These are phyloP conservation scores for Colinus virginianus DNA, from an alignment of 2,113 vertebrate species.

Conservation along the genomic window DNA sequence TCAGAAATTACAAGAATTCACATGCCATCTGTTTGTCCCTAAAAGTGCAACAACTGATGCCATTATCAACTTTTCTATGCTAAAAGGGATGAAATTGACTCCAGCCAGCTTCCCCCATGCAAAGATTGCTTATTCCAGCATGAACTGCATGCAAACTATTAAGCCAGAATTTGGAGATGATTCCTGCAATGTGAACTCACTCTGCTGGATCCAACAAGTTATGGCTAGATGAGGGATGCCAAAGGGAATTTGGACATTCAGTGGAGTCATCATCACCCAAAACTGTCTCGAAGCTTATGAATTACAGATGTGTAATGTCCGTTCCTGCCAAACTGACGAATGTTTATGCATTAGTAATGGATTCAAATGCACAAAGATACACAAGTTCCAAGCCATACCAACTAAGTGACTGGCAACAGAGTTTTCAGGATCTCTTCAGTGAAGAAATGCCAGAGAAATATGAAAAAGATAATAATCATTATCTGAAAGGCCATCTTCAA, in stretches of 20 bases:
- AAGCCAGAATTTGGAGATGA: slow-evolving; percentile 59
- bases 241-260: slow-evolving; percentile 64
- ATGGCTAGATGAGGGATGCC: slow-evolving; percentile 55
- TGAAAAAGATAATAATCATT: background rate
- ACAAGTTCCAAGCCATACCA: background rate
- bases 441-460: background rate
- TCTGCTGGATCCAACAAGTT: slow-evolving; percentile 62
- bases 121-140: slow-evolving; percentile 66
- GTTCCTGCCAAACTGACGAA: slow-evolving; percentile 44
- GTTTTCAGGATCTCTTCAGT: background rate
- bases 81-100: slow-evolving; percentile 66
- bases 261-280: slow-evolving; percentile 57
- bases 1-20: slow-evolving; percentile 67
- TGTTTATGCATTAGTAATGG: slow-evolving; percentile 30
- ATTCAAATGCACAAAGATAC: slow-evolving; percentile 36
- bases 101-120: slow-evolving; percentile 66
- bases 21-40: slow-evolving; percentile 72
- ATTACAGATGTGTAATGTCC: slow-evolving; percentile 56
- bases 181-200: slow-evolving; percentile 49
- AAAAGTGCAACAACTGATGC: slow-evolving; percentile 68
- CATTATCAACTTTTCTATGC: slow-evolving; percentile 54
- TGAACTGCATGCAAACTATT: slow-evolving; percentile 62
- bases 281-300: slow-evolving; percentile 51
- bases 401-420: background rate
- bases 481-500: background rate